A percentile compares a stretch with the other conserved stretches of the same genome.
Conservation (phyloP, 2,888 invertebrate genomes). For the Oscheius sp. region DNA sequence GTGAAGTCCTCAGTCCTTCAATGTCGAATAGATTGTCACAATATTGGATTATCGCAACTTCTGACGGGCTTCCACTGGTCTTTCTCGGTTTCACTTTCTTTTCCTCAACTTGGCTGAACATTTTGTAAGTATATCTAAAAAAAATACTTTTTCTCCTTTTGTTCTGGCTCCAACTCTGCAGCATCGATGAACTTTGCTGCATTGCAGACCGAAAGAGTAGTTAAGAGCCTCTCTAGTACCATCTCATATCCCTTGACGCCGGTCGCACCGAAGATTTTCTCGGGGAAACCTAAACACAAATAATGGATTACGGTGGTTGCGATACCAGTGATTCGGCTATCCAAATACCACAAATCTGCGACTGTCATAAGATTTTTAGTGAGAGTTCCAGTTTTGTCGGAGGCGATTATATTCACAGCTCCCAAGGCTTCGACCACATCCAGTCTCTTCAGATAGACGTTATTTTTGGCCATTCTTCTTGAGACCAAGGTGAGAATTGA, state of each 20-base stretch:
- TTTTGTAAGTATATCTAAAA: neutral
- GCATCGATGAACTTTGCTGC: constrained; percentile 23
- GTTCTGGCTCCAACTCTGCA: too few relatives aligned
- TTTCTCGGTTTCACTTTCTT: neutral
- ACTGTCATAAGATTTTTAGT: constrained; percentile 55
- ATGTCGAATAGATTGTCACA: neutral
- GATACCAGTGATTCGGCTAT: constrained; percentile 32
- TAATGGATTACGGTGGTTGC: too few relatives aligned
- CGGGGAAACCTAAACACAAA: neutral
- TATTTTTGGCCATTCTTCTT: constrained; percentile 36
- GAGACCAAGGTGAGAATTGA: constrained; percentile 44
- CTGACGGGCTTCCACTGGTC: neutral
- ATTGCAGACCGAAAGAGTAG: constrained; percentile 31
- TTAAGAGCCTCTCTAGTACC: constrained; percentile 19
- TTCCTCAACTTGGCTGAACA: neutral
- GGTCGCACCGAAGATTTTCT: neutral
- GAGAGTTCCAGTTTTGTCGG: constrained; percentile 52
- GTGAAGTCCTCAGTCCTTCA: neutral
- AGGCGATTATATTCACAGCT: constrained; percentile 36
- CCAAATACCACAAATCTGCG: constrained; percentile 45
- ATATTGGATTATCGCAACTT: constrained; percentile 14
- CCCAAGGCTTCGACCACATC: constrained; percentile 44
- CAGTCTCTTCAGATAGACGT: constrained; percentile 40
- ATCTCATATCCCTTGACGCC: neutral
- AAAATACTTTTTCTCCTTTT: neutral